Percentiles rank a stretch among this genome's conserved stretches.
These are phyloP conservation scores for Botia almorhae DNA, from an alignment of 2,797 vertebrate species.

Conservation along the genomic window DNA sequence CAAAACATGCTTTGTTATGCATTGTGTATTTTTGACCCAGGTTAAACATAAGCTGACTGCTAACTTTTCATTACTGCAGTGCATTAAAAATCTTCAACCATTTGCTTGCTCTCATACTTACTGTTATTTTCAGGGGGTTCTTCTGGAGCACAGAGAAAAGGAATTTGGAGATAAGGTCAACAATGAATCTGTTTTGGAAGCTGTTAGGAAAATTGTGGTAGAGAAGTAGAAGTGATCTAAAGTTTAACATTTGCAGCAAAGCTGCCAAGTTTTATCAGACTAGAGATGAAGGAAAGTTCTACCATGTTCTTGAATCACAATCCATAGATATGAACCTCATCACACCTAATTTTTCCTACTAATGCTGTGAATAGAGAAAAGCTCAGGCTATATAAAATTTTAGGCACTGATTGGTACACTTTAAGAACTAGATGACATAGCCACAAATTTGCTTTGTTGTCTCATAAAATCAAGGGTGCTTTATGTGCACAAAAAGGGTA, in stretches of 20 bases:
- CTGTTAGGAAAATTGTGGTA: slow-evolving; percentile 84
- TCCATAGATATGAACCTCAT: slow-evolving; percentile 7
- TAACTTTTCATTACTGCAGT: not conserved
- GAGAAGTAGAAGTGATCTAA: slow-evolving; percentile 70
- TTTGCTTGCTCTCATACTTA: slow-evolving; percentile 8
- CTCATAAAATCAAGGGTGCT: slow-evolving; percentile 1
- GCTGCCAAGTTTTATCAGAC: slow-evolving; percentile 9
- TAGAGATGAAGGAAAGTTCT: not conserved
- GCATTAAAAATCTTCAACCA: not conserved
- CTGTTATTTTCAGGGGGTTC: slow-evolving; percentile 82
- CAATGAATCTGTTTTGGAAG: slow-evolving; percentile 83
- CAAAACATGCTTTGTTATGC: not conserved
- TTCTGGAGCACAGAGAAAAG: slow-evolving; percentile 94
- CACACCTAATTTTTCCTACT: slow-evolving; percentile 26
- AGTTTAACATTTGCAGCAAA: too few relatives aligned
- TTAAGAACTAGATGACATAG: not conserved
- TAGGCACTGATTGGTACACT: not conserved
- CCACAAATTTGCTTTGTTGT: slow-evolving; percentile 17
- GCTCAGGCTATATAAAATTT: slow-evolving; percentile 36
- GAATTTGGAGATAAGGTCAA: slow-evolving; percentile 94
- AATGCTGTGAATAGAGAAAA: slow-evolving; percentile 33
- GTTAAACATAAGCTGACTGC: not conserved
- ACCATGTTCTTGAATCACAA: not conserved
- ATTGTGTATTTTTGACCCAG: not conserved
- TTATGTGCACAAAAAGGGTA: not conserved